Evolutionary conservation across 2,797 vertebrate species (phyloP).

Genomic region (Hafferia zeledoni): DNA sequence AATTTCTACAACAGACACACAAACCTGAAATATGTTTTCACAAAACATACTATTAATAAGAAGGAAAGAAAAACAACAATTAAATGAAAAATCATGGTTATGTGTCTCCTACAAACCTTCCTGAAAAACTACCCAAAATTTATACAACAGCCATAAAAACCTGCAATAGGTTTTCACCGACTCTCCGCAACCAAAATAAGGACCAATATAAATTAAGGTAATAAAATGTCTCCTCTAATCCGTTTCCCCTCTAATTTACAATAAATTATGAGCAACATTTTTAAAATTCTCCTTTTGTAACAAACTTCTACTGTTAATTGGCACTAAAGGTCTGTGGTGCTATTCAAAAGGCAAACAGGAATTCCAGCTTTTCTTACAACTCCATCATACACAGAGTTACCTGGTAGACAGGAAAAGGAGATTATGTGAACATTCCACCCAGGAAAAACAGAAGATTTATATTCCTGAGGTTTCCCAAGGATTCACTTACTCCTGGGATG

Average conservation of each 20-base stretch:
- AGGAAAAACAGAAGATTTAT: rapidly evolving
- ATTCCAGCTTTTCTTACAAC: background rate
- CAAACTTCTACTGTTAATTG: background rate
- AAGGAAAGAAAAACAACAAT: background rate
- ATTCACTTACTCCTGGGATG: background rate
- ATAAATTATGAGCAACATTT: background rate
- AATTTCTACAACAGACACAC: background rate
- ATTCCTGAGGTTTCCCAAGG: background rate
- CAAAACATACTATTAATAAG: background rate
- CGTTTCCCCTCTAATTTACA: background rate
- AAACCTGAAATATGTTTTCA: background rate
- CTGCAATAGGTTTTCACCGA: background rate
- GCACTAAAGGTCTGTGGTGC: background rate
- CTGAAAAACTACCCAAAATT: background rate
- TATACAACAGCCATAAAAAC: background rate
- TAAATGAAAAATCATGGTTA: background rate
- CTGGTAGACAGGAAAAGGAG: background rate
- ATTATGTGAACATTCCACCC: background rate
- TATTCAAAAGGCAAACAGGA: background rate
- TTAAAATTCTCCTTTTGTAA: background rate
- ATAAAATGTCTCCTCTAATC: background rate
- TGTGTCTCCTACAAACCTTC: background rate
- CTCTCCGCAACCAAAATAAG: background rate
- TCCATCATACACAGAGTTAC: background rate
- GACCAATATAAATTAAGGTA: background rate